Evolutionary conservation across 2,113 vertebrate genomes (phyloP), one percentile per base, ranked within the genome.

Genomic region (Coregonus clupeaformis): DNA sequence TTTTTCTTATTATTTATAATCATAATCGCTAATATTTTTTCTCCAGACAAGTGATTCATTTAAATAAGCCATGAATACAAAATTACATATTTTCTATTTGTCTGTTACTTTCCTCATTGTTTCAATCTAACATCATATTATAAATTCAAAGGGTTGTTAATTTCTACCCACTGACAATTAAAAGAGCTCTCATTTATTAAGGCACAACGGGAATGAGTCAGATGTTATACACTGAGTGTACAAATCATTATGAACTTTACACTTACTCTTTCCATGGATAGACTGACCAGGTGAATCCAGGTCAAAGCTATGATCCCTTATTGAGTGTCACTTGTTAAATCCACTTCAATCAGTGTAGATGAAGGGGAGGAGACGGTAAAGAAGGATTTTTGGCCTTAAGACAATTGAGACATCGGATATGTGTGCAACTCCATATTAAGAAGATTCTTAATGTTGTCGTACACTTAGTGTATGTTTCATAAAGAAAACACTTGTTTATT

Each of bases 111-210:
- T 81, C 47, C 49, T 82, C 74, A 89, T 90, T 92, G 89, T 91
- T 87, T 75, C 84, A 87, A 91, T 92, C n/a, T 92, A 88, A 57
- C 76, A 79, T 87, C 76, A 85, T 77, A 89, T 89, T 84, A 87
- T 80, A 74, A 75, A 88, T 88, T 91, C 69, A 87, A n/a, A 88
- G 84, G 55, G 77, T 82, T 78, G 76, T 86, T 88, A 68, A 87
- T 85, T 83, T 86, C 78, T 71, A 59, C 72, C 84, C 79, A 77
- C 65, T 86, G 82, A n/a, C 84, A 85, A 88, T 91, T 87, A 87
- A 78, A 84, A 85, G 77, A 85, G 84, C 68, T 74, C 68, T 83
- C 65, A 67, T 86, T 91, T 85, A 87, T 89, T 85, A 78, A 77
- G 72, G 75, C 79, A 78, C 77, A 85, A 81, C 70, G 78, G 80